A percentile compares a stretch with the other conserved stretches of the same genome.
phyloP scores from a whole-genome alignment of 2,113 vertebrate species.

The Scomber colias region DNA sequence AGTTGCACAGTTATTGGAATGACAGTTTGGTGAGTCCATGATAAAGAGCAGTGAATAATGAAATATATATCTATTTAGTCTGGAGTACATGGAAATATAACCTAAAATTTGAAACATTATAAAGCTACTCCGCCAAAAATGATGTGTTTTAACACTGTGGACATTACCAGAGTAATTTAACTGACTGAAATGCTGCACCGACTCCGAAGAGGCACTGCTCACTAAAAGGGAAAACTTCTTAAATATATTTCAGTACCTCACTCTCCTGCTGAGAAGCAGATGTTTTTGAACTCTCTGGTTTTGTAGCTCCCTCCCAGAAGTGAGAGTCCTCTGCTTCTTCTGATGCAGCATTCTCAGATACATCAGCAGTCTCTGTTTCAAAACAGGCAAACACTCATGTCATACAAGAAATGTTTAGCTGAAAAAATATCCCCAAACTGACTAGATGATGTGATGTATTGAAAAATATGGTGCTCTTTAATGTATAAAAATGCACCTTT shows the following conservation, averaged over 20 bases:
- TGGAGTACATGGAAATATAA: not conserved
- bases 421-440: not conserved
- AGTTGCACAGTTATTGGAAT: not conserved
- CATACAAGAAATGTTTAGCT: not conserved
- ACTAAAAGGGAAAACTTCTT: not conserved
- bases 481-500: slow-evolving; percentile 57
- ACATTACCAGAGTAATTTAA: not conserved
- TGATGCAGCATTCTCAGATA: slow-evolving; percentile 26
- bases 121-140: not conserved
- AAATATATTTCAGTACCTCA: slow-evolving; percentile 55
- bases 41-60: not conserved
- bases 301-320: slow-evolving; percentile 81
- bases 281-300: slow-evolving; percentile 53
- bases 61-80: not conserved
- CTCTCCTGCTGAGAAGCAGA: slow-evolving; percentile 52
- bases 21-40: not conserved
- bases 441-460: not conserved
- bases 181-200: not conserved
- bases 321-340: slow-evolving; percentile 76
- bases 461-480: not conserved
- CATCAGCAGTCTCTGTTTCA: slow-evolving; percentile 47
- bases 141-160: not conserved
- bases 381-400: not conserved
- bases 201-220: not conserved
- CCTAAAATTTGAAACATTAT: not conserved